Conservation (phyloP, 2,888 invertebrate species). For the Poecilobothrus nobilitatus region DNA sequence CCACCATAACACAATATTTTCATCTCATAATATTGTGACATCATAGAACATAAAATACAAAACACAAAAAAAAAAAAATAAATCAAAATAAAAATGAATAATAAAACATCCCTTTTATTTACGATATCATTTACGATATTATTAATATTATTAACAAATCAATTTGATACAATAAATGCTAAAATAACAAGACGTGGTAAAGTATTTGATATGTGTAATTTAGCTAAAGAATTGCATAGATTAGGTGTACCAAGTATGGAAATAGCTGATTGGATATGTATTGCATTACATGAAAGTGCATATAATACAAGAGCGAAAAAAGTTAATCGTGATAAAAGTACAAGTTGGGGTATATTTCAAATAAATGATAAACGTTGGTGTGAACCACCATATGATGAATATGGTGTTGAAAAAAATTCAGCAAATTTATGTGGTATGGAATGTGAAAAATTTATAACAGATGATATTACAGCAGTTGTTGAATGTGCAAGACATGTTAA, state of each 20-base stretch:
- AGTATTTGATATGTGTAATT: constrained; percentile 32
- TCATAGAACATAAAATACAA: neutral
- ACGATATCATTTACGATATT: constrained; percentile 1
- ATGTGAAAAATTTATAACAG: constrained; percentile 34
- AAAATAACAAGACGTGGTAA: constrained; percentile 20
- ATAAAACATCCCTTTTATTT: neutral
- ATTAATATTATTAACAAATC: neutral
- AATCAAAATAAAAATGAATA: neutral
- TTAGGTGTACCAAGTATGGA: constrained; percentile 36
- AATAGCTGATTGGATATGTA: constrained; percentile 35
- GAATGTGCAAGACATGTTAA: constrained; percentile 11
- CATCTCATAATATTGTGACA: neutral
- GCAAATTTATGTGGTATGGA: constrained; percentile 37
- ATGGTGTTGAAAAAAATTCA: constrained; percentile 22
- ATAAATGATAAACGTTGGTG: constrained; percentile 43
- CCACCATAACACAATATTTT: neutral
- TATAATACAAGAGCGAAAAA: constrained; percentile 45
- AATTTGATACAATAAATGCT: neutral
- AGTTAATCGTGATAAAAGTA: constrained; percentile 45
- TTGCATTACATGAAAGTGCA: constrained; percentile 37
- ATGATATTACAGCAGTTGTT: constrained; percentile 32
- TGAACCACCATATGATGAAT: constrained; percentile 23
- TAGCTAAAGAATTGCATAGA: constrained; percentile 37
- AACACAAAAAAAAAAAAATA: neutral
- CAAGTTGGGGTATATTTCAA: constrained; percentile 42